Evolutionary conservation across 2,888 invertebrate species (phyloP).

Genomic region (Frankliniella intonsa): DNA sequence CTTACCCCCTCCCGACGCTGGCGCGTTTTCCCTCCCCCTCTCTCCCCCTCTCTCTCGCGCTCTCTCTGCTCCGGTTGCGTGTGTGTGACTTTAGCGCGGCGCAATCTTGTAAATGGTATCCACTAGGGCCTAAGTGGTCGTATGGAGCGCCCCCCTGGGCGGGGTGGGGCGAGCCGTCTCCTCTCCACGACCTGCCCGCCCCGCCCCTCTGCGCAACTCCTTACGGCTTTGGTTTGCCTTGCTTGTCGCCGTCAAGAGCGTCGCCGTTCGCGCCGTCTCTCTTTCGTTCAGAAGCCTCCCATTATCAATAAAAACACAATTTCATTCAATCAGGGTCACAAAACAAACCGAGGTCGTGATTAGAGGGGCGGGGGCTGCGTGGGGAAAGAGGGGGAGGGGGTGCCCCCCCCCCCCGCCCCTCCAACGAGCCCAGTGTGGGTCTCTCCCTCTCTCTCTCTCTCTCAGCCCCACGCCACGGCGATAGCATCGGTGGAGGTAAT

Average conservation of each 20-base stretch:
- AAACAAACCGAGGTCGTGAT: conserved; percentile 8
- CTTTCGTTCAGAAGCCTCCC: not conserved
- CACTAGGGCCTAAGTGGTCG: conserved; percentile 22
- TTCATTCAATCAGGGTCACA: not conserved
- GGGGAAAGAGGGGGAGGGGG: not conserved
- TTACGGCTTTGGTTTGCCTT: no score
- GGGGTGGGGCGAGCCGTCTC: not conserved
- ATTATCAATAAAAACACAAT: not conserved
- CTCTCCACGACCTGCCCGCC: no score
- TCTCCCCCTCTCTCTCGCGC: not conserved
- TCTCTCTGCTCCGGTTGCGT: not conserved
- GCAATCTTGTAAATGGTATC: conserved; percentile 25
- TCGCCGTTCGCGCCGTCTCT: not conserved
- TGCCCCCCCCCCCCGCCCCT: no score
- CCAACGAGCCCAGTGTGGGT: no score
- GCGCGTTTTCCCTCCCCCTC: no score
- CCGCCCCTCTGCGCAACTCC: no score
- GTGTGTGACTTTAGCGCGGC: conserved; percentile 10
- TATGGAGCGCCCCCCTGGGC: not conserved
- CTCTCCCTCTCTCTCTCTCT: no score
- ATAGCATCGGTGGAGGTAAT: not conserved
- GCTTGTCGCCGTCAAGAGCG: no score
- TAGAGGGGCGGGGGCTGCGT: not conserved
- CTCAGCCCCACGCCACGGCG: not conserved
- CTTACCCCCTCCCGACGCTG: not conserved